These are phyloP conservation scores for Mola mola DNA, from an alignment of 2,113 vertebrate species.

Conservation along the genomic window DNA sequence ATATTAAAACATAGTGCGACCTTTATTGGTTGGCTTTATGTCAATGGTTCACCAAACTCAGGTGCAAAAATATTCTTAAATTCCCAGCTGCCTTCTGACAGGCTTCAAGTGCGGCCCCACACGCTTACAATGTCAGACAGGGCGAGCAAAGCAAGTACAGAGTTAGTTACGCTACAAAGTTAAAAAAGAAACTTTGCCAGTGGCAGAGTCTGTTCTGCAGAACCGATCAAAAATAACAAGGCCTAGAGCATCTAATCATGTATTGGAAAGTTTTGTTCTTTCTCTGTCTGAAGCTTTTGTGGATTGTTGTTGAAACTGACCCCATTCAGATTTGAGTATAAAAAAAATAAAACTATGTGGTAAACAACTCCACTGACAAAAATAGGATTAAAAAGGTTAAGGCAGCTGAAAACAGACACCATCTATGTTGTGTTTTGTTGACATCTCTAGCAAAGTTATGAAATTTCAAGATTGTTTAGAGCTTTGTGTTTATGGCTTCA, in stretches of 20 bases:
- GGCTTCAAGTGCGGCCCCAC: constrained; percentile 22
- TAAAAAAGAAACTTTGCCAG: constrained; percentile 38
- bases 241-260: neutral
- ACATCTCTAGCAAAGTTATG: too few species aligned
- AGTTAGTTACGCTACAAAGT: constrained; percentile 21
- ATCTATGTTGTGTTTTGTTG: too few species aligned
- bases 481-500: neutral
- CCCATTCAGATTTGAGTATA: neutral
- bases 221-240: neutral
- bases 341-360: neutral
- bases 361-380: neutral
- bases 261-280: neutral
- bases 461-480: too few species aligned
- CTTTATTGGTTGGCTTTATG: too few species aligned
- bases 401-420: too few species aligned
- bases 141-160: constrained; percentile 60
- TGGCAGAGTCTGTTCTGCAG: neutral
- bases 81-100: constrained; percentile 26
- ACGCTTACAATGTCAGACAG: constrained; percentile 16
- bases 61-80: constrained; percentile 47
- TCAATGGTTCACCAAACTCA: too few species aligned
- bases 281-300: neutral
- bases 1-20: too few species aligned
- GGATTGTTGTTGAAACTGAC: neutral
- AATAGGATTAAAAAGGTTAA: neutral